A percentile compares a stretch with the other conserved stretches of the same genome.
Conservation (phyloP, 2,888 invertebrate species). For the Chalcosyrphus nemorum region DNA sequence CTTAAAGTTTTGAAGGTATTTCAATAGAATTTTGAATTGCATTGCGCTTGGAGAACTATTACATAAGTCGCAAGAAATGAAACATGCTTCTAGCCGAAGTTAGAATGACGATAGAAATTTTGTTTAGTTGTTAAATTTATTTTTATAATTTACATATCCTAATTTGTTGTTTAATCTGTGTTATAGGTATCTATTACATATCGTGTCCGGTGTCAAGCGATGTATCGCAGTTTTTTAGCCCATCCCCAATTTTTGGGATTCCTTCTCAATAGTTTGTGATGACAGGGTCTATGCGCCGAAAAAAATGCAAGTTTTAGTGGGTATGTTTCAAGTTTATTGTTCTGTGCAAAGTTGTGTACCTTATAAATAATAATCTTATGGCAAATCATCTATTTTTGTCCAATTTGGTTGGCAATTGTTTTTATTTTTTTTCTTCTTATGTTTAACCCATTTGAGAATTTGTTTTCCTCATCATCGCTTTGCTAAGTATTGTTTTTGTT, state of each 20-base stretch:
- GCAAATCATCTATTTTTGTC: slow-evolving; percentile 10
- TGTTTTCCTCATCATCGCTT: neutral
- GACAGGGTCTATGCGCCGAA: slow-evolving; percentile 16
- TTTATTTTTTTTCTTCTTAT: too few relatives aligned
- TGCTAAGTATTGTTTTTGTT: neutral
- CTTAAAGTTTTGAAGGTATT: too few relatives aligned
- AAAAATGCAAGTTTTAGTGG: slow-evolving; percentile 31
- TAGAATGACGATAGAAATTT: slow-evolving; percentile 13
- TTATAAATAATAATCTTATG: slow-evolving; percentile 38
- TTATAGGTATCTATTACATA: slow-evolving; percentile 65
- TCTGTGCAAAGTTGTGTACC: slow-evolving; percentile 52
- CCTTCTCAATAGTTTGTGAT: slow-evolving; percentile 58
- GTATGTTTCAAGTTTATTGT: slow-evolving; percentile 54
- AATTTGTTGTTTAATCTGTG: slow-evolving; percentile 52
- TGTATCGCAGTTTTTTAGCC: slow-evolving; percentile 51
- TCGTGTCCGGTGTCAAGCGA: slow-evolving; percentile 55
- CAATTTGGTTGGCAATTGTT: slow-evolving; percentile 12
- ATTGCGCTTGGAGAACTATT: neutral
- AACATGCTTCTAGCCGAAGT: neutral
- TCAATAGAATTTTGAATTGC: slow-evolving; percentile 3
- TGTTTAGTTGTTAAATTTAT: neutral
- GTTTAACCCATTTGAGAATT: slow-evolving; percentile 8
- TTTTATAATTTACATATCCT: neutral
- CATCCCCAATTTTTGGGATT: slow-evolving; percentile 56
- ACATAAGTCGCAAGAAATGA: neutral